Evolutionary conservation across 30 jellyfish, hydroid and myxozoan species (phyloP), one percentile per base, ranked within the genome.

Genomic region (Aurelia coerulea): DNA sequence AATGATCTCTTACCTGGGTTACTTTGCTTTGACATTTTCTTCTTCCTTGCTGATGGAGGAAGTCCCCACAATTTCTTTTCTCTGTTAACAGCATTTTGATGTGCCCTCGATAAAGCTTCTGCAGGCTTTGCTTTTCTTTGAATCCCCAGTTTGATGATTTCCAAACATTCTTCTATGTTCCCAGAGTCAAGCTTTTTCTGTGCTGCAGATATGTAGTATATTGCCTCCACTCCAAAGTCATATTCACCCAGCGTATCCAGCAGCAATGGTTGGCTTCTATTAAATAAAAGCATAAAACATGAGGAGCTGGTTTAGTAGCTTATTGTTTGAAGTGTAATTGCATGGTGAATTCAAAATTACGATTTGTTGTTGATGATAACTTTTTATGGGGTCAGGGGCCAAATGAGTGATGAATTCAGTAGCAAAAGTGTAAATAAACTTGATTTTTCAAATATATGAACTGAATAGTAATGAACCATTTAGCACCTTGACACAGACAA

Each of bases 41-140:
- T 58, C 42, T 54, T 76, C 34, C 17, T 76, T 11, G 86, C 76
- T 16, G 86, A 76, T 11, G 86, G 76, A 11, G 86, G 76, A 11
- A 29, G 23, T 29, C 74, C 76, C 75, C 35, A 29, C 17, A 76
- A 62, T 37, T 76, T 76, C 62, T 76, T 76, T 32, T 17, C 59
- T 18, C 86, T 80, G 37, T 80, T 80, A 39, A 64, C 19, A 32
- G 67, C 78, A 80, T 80, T 80, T 5, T 18, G 65, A 33, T 37
- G 74, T 4, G 90, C 90, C 41, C 81, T 80, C n/a, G 33, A 19
- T 11, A 80, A 16, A 80, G 68, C 12, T 32, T 41, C 56, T n/a
- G 29, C 50, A 1, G 83, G 83, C 73, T 70, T 76, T 35, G 81
- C 90, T 7, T 73, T 50, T 9, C 31, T 37, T 32, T 66, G 58